Conservation (phyloP, 35 echinoderm and acorn worm genomes). For the Ophiothrix spiculata region DNA sequence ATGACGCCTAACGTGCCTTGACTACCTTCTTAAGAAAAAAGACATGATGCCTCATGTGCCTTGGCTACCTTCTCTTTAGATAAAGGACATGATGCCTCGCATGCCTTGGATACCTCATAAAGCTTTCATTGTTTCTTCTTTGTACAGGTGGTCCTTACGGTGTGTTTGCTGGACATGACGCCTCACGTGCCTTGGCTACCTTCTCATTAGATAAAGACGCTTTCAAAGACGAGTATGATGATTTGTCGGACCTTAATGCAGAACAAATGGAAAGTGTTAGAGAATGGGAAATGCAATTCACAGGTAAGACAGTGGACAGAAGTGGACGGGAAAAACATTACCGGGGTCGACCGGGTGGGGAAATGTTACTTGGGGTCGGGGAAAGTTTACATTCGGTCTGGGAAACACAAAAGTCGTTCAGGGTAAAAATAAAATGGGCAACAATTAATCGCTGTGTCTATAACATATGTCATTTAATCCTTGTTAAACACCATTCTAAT, state of each 20-base stretch:
- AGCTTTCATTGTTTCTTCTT: too few relatives aligned
- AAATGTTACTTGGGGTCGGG: too few relatives aligned
- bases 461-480: too few relatives aligned
- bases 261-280: constrained; percentile 88
- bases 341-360: too few relatives aligned
- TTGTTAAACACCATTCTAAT: too few relatives aligned
- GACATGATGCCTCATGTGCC: constrained; percentile 92
- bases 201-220: constrained; percentile 94
- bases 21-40: constrained; percentile 96
- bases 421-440: too few relatives aligned
- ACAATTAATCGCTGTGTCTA: too few relatives aligned
- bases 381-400: too few relatives aligned
- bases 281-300: constrained; percentile 99
- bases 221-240: constrained; percentile 93
- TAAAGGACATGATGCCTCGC: too few relatives aligned
- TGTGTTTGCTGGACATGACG: constrained; percentile 94
- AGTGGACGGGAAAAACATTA: too few relatives aligned
- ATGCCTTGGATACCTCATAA: too few relatives aligned
- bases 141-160: constrained; percentile 96
- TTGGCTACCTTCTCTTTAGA: constrained; percentile 96
- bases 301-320: constrained; percentile 47
- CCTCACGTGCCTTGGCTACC: constrained; percentile 91
- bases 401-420: too few relatives aligned
- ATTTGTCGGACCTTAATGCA: constrained; percentile 75
- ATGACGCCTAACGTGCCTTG: constrained; percentile 92